These are phyloP conservation scores for Venustoraphidia nigricollis DNA, from an alignment of 2,888 invertebrate genomes.

Conservation along the genomic window DNA sequence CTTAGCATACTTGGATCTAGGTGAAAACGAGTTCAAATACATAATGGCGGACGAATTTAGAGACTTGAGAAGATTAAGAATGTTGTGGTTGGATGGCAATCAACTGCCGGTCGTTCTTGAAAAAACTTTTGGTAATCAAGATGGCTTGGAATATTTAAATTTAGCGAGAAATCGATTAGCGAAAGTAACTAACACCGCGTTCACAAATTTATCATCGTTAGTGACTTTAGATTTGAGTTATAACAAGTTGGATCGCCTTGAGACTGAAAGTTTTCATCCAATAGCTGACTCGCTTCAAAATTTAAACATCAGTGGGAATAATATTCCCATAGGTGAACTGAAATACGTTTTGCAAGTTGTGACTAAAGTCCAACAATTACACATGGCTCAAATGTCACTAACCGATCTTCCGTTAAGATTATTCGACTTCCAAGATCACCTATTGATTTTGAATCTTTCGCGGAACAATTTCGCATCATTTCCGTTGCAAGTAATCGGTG, in stretches of 20 bases:
- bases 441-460: constrained; percentile 55
- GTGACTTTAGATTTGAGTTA: constrained; percentile 57
- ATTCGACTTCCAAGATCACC: constrained; percentile 39
- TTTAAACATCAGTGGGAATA: constrained; percentile 56
- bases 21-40: constrained; percentile 63
- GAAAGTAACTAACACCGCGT: constrained; percentile 56
- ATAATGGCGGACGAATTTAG: constrained; percentile 55
- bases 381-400: constrained; percentile 41
- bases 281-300: constrained; percentile 43
- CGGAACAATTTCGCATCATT: constrained; percentile 49
- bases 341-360: constrained; percentile 39
- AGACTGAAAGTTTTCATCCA: constrained; percentile 42
- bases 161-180: constrained; percentile 59
- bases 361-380: constrained; percentile 38
- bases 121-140: constrained; percentile 45
- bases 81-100: constrained; percentile 57
- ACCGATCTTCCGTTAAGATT: constrained; percentile 38
- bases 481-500: constrained; percentile 36
- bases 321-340: constrained; percentile 37
- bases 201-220: constrained; percentile 53
- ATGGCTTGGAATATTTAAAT: constrained; percentile 36
- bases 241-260: constrained; percentile 56
- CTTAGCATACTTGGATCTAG: constrained; percentile 58
- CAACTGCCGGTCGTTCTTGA: constrained; percentile 60
- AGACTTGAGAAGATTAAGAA: constrained; percentile 47